These are phyloP conservation scores for Acheta domesticus DNA, from an alignment of 2,888 invertebrate species.

Conservation along the genomic window DNA sequence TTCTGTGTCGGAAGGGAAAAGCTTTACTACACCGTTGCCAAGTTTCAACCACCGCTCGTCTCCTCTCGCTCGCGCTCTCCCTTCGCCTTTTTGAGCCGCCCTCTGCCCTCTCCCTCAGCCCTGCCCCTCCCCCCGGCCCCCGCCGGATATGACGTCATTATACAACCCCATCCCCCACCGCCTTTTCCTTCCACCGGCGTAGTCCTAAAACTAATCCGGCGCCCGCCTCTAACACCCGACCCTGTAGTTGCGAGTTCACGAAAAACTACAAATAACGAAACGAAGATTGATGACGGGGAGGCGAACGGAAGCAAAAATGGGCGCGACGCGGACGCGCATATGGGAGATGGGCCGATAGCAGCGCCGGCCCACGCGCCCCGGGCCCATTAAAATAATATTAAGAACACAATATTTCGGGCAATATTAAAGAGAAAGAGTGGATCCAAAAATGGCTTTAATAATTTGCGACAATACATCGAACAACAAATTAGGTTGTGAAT, in stretches of 20 bases:
- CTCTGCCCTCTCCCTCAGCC: neutral
- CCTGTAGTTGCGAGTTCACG: slow-evolving; percentile 23
- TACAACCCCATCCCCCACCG: slow-evolving; percentile 23
- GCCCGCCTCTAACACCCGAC: neutral
- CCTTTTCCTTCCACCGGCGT: slow-evolving; percentile 26
- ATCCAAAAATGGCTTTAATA: too few species aligned
- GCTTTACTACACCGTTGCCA: slow-evolving; percentile 31
- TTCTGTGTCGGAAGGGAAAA: slow-evolving; percentile 28
- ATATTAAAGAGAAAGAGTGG: too few species aligned
- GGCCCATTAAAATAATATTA: neutral
- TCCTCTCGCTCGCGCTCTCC: slow-evolving; percentile 20
- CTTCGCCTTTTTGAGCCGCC: neutral
- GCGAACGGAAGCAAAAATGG: neutral
- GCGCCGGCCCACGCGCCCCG: neutral
- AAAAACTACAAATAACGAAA: slow-evolving; percentile 31
- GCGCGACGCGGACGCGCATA: too few species aligned
- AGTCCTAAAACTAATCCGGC: slow-evolving; percentile 11
- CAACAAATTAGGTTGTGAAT: too few species aligned
- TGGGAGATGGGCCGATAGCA: neutral
- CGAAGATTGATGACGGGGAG: slow-evolving; percentile 28
- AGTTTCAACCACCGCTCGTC: slow-evolving; percentile 23
- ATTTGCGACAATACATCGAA: too few species aligned
- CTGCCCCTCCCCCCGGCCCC: neutral
- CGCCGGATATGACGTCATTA: slow-evolving; percentile 29
- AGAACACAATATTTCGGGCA: too few species aligned